Evolutionary conservation across 53 echinoderm and acorn worm genomes (phyloP), one percentile per base, ranked within the genome.

Genomic region (Patiria pectinifera): DNA sequence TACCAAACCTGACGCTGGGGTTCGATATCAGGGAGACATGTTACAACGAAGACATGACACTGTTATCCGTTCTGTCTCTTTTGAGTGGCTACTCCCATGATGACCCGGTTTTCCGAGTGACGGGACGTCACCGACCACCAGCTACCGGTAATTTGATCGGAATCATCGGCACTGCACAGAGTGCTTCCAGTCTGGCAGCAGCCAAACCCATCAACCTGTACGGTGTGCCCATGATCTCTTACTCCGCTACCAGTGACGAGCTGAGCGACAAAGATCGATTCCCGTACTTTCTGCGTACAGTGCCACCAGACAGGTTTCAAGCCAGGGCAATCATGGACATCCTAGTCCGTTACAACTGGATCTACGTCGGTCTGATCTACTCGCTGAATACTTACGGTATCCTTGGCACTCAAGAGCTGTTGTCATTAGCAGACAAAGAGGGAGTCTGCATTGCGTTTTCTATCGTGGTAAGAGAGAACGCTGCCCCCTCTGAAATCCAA

Each of bases 221-320:
- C 66, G 82, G 58, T 12, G 60, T 87, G 19, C 93, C 93, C 0
- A 82, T 83, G 59, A 88, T 93, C 5, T 87, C 93, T 2, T 71
- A 13, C 76, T 80, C 45, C n/a, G 93, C 93, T 7, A 93, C 87
- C 18, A 93, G 93, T 19, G 87, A 93, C 45, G 93, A 88, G 59
- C 83, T 93, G 16, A 93, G 93, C 75, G 93, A 87, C 21, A 93
- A 93, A 62, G n/a, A 62, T 9, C 82, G 93, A 10, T 93, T 93
- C 35, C 82, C 87, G 60, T 93, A 79, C 62, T 93, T 93, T 71
- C 61, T 83, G 43, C 93, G 93, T 15, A 83, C 88, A 59, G 93
- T 93, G 18, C 83, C 93, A 6, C 87, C 93, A 5, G 93, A 93
- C 59, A 86, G 83, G 21, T 77, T 87, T 46, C 93, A 93, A 83